Conservation (phyloP, 2,797 vertebrate genomes). For the Taenioides sp. region DNA sequence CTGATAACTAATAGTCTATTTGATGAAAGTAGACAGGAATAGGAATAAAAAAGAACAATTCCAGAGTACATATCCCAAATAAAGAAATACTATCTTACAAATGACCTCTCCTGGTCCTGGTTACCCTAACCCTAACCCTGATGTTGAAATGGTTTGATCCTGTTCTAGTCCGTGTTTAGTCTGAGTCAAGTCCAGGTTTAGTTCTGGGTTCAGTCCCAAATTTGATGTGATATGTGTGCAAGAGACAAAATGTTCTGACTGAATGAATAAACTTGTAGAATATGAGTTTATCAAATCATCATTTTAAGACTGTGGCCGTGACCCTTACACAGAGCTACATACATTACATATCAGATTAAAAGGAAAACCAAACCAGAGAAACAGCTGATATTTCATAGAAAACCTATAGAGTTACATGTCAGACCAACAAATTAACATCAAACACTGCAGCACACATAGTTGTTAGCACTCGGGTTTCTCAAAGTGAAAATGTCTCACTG, state of each 20-base stretch:
- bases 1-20: too few species aligned
- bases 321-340: not conserved
- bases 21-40: too few species aligned
- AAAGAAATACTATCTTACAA: too few species aligned
- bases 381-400: slow-evolving; percentile 47
- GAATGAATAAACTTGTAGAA: not conserved
- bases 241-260: not conserved
- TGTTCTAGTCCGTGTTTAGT: not conserved
- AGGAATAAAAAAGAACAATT: too few species aligned
- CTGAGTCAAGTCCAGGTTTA: not conserved
- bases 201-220: not conserved
- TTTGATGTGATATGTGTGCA: not conserved
- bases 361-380: slow-evolving; percentile 1
- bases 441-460: slow-evolving; percentile 29
- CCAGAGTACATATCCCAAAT: too few species aligned
- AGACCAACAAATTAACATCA: slow-evolving; percentile 52
- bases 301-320: not conserved
- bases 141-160: not conserved
- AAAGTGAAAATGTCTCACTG: slow-evolving; percentile 10
- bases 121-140: not conserved
- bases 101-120: not conserved
- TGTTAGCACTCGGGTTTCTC: slow-evolving; percentile 50
- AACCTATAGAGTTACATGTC: slow-evolving; percentile 42
- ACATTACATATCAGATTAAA: not conserved
- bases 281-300: not conserved